phyloP scores from a whole-genome alignment of 2,888 invertebrate species.

The Acrobasis consociella region DNA sequence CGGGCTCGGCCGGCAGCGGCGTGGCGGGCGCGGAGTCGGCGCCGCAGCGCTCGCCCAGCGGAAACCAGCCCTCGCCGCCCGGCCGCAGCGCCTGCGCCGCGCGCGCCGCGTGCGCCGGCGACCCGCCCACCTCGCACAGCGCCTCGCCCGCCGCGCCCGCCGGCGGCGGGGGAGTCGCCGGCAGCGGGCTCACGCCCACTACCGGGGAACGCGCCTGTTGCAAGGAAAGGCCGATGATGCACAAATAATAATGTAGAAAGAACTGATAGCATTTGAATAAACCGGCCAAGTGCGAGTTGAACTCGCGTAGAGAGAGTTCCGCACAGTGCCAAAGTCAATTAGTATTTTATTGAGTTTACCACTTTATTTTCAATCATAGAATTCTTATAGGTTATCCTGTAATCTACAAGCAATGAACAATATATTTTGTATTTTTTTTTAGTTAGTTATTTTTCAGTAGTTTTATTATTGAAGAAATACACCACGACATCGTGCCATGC shows the following conservation, averaged over 20 bases:
- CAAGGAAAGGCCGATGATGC: neutral
- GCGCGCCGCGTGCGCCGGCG: conserved; percentile 92
- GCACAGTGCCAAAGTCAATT: too few species aligned
- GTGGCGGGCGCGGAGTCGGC: conserved; percentile 75
- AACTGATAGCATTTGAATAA: conserved; percentile 27
- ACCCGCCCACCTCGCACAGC: conserved; percentile 88
- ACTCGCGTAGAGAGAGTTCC: too few species aligned
- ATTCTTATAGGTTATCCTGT: too few species aligned
- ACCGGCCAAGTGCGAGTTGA: too few species aligned
- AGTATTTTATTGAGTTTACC: too few species aligned
- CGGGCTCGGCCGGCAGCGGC: conserved; percentile 71
- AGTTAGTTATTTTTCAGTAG: too few species aligned
- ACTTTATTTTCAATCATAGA: too few species aligned
- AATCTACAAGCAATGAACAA: too few species aligned
- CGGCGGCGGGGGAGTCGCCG: conserved; percentile 64
- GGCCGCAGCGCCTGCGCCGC: conserved; percentile 87
- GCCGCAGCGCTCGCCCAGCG: conserved; percentile 68
- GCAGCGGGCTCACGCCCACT: conserved; percentile 35
- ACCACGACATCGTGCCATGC: too few species aligned
- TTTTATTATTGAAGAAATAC: too few species aligned
- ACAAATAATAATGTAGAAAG: too few species aligned
- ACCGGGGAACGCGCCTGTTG: conserved; percentile 69
- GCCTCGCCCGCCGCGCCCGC: conserved; percentile 83
- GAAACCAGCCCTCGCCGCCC: conserved; percentile 72
- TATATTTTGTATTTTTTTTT: too few species aligned